phyloP scores from a whole-genome alignment of 2,888 invertebrate genomes.

The Melitaea athalia region DNA sequence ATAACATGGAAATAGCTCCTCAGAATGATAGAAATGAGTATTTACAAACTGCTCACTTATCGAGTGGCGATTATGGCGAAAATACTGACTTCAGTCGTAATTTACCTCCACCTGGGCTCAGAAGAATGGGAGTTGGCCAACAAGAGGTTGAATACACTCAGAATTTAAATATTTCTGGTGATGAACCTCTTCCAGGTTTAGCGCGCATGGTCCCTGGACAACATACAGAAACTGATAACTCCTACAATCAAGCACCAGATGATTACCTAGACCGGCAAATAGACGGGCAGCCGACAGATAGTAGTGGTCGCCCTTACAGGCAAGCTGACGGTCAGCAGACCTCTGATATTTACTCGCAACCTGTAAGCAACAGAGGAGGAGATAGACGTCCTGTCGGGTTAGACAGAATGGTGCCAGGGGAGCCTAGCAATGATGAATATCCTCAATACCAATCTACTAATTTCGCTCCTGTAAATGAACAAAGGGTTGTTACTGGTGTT shows the following conservation, averaged over 20 bases:
- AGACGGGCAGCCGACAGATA: conserved; percentile 70
- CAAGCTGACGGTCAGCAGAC: conserved; percentile 74
- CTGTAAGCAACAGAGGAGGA: conserved; percentile 49
- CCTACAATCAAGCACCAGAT: conserved; percentile 64
- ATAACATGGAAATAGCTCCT: conserved; percentile 84
- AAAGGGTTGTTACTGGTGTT: conserved; percentile 81
- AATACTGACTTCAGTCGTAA: conserved; percentile 76
- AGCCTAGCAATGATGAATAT: conserved; percentile 79
- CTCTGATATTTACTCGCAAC: conserved; percentile 61
- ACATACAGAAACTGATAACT: conserved; percentile 66
- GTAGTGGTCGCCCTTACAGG: conserved; percentile 61
- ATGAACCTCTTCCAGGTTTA: conserved; percentile 79
- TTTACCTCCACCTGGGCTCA: conserved; percentile 84
- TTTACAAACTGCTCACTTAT: conserved; percentile 88
- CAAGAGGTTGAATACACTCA: conserved; percentile 80
- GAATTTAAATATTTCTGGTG: conserved; percentile 59
- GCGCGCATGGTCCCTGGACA: conserved; percentile 80
- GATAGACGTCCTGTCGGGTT: conserved; percentile 80
- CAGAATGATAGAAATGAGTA: conserved; percentile 89
- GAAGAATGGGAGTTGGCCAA: conserved; percentile 86
- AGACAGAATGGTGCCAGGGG: conserved; percentile 84
- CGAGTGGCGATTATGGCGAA: conserved; percentile 78
- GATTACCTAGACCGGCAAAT: conserved; percentile 72
- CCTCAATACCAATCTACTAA: conserved; percentile 60
- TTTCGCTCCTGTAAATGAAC: conserved; percentile 69